Evolutionary conservation across 2,888 invertebrate species (phyloP).

Genomic region (Chrysolina americana): DNA sequence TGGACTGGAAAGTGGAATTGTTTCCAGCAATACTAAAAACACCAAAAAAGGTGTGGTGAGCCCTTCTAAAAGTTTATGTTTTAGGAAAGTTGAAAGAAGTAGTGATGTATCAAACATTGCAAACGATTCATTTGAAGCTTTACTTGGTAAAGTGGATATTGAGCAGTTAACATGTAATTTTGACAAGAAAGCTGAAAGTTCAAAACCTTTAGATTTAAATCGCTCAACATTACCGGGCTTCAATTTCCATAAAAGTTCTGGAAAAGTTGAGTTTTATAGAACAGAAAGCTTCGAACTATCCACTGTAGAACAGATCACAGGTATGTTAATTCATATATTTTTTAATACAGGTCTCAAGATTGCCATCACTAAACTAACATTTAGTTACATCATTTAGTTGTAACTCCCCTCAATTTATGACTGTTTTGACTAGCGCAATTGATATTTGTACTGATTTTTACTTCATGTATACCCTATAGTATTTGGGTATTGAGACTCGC

Average conservation of each 20-base stretch:
- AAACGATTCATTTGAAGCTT: constrained; percentile 39
- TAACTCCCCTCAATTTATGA: not conserved
- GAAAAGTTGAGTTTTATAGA: constrained; percentile 58
- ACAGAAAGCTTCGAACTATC: constrained; percentile 61
- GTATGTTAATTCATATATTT: constrained; percentile 12
- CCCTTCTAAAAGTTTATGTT: constrained; percentile 21
- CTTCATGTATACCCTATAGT: no score
- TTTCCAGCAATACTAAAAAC: not conserved
- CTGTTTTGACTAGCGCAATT: no score
- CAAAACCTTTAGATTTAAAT: not conserved
- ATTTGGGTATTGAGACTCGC: no score
- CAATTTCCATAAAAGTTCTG: constrained; percentile 27
- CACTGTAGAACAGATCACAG: constrained; percentile 34
- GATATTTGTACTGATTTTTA: no score
- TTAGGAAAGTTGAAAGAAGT: constrained; percentile 29
- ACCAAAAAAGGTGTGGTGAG: constrained; percentile 5
- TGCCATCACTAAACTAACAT: not conserved
- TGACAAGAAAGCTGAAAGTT: not conserved
- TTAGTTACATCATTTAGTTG: not conserved
- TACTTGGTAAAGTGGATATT: constrained; percentile 35
- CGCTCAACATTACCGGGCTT: not conserved
- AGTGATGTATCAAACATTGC: constrained; percentile 31
- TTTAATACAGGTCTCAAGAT: not conserved
- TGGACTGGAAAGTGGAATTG: constrained; percentile 61
- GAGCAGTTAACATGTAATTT: constrained; percentile 22